phyloP scores from a whole-genome alignment of 2,797 vertebrate species.

The Thalassophryne amazonica region DNA sequence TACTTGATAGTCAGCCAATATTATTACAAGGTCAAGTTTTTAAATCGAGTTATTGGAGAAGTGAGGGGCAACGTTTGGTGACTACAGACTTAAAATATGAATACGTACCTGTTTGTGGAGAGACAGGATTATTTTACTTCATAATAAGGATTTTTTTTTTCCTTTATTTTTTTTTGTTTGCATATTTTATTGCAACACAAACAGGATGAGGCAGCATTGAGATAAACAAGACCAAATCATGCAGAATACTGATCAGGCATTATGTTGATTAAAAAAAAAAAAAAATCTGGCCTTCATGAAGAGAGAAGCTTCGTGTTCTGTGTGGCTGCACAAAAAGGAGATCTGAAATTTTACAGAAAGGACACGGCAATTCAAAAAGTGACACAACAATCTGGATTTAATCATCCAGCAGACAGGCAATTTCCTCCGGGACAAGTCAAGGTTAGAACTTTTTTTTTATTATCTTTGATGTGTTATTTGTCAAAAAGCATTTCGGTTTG shows the following conservation, averaged over 20 bases:
- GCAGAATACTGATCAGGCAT: slow-evolving; percentile 10
- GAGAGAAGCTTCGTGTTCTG: slow-evolving; percentile 16
- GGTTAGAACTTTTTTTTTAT: slow-evolving; percentile 10
- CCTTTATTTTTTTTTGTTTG: not conserved
- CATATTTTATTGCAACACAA: not conserved
- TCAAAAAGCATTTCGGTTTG: not conserved
- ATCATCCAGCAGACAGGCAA: slow-evolving; percentile 23
- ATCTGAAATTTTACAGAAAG: not conserved
- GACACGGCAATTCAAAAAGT: slow-evolving; percentile 17
- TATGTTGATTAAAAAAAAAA: slow-evolving; percentile 36
- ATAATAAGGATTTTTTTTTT: too few species aligned
- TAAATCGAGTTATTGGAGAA: too few species aligned
- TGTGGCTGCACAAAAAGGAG: slow-evolving; percentile 4
- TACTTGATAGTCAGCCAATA: too few species aligned
- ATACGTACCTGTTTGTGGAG: too few species aligned
- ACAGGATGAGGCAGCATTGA: not conserved
- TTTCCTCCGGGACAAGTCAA: slow-evolving; percentile 21
- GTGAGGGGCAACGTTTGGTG: too few species aligned
- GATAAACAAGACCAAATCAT: slow-evolving; percentile 9
- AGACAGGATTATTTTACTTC: too few species aligned
- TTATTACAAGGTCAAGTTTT: too few species aligned
- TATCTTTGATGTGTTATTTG: slow-evolving; percentile 26
- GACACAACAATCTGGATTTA: slow-evolving; percentile 18
- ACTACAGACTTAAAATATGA: too few species aligned
- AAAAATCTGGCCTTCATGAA: slow-evolving; percentile 27